Conservation (phyloP, 2,113 vertebrate species). For the Carettochelys insculpta region DNA sequence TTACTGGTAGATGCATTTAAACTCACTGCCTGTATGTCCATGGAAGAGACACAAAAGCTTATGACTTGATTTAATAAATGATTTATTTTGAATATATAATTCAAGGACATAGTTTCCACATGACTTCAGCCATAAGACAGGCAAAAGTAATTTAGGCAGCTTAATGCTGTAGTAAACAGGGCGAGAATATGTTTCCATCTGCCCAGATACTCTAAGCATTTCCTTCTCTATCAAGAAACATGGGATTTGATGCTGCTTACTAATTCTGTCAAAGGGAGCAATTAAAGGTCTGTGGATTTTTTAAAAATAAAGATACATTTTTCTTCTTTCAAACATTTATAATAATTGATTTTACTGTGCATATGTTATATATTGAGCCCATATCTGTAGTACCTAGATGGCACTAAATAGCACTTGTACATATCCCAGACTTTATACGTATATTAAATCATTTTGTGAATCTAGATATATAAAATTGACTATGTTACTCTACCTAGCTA, state of each 20-base stretch:
- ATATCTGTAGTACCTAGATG: neutral
- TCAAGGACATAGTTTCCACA: neutral
- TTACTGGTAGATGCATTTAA: conserved; percentile 40
- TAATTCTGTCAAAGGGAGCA: neutral
- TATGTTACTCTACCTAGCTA: neutral
- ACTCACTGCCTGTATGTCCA: conserved; percentile 2
- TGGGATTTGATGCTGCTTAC: neutral
- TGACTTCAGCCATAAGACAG: conserved; percentile 20
- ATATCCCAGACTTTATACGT: neutral
- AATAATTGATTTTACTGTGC: neutral
- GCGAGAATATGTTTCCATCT: neutral
- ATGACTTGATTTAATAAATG: conserved; percentile 51
- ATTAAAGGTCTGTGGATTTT: neutral
- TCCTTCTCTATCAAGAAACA: neutral
- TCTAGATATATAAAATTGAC: neutral
- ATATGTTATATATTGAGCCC: neutral
- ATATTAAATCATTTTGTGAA: neutral
- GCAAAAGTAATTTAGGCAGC: conserved; percentile 29
- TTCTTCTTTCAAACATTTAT: neutral
- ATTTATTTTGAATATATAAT: conserved; percentile 63
- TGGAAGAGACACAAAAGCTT: conserved; percentile 21
- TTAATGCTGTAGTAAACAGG: conserved; percentile 20
- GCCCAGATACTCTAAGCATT: neutral
- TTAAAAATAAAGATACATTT: neutral
- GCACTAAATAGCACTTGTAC: neutral